These are phyloP conservation scores for Drosophila athabasca DNA, from an alignment of 1,140 invertebrate species.

Conservation along the genomic window DNA sequence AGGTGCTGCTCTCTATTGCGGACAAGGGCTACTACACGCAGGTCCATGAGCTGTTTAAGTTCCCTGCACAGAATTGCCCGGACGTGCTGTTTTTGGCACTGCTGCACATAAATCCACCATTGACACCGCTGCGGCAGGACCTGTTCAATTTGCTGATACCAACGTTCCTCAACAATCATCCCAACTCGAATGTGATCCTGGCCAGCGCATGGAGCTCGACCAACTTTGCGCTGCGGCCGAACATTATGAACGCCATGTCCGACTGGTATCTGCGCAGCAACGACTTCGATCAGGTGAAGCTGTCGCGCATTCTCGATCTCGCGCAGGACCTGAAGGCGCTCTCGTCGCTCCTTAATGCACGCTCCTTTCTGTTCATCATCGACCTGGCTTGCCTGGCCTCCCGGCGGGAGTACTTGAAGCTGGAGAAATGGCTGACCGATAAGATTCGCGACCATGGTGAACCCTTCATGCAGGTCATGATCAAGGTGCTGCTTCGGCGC, in stretches of 20 bases:
- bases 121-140: constrained; percentile 92
- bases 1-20: constrained; percentile 93
- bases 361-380: constrained; percentile 97
- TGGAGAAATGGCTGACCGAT: constrained; percentile 99
- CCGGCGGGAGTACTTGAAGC: constrained; percentile 96
- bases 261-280: constrained; percentile 95
- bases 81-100: constrained; percentile 95
- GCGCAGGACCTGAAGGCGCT: constrained; percentile 98
- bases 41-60: constrained; percentile 96
- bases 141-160: constrained; percentile 93
- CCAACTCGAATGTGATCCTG: constrained; percentile 95
- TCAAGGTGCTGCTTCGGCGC: constrained; percentile 93
- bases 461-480: constrained; percentile 91
- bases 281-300: constrained; percentile 95
- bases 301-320: constrained; percentile 97
- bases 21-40: constrained; percentile 92
- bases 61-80: constrained; percentile 95
- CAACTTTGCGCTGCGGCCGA: constrained; percentile 89
- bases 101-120: constrained; percentile 91
- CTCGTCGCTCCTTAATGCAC: constrained; percentile 95
- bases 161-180: constrained; percentile 96
- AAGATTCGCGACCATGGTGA: constrained; percentile 98
- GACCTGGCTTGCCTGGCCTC: constrained; percentile 98
- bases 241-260: constrained; percentile 98
- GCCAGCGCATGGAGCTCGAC: constrained; percentile 96